Percentiles rank a stretch among this genome's conserved stretches.
Evolutionary conservation across 2,797 vertebrate genomes (phyloP).

Genomic region (Microctenopoma stevenorrisi): DNA sequence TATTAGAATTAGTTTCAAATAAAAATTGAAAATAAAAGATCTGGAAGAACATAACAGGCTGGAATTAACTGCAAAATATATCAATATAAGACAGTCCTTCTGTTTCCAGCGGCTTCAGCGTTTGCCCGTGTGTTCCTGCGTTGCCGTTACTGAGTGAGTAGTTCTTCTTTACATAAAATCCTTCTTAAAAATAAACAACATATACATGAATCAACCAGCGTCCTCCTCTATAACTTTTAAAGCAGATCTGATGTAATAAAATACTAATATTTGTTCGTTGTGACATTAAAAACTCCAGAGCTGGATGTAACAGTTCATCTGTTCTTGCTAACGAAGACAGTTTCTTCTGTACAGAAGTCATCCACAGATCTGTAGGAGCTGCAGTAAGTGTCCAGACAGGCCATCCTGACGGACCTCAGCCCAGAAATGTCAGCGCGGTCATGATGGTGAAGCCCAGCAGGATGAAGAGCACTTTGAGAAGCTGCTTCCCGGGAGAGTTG

Average conservation of each 20-base stretch:
- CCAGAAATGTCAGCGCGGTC: constrained; percentile 86
- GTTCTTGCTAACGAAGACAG: neutral
- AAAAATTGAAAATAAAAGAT: constrained; percentile 43
- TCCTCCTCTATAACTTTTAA: constrained; percentile 12
- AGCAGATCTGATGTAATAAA: constrained; percentile 31
- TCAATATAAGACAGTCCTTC: neutral
- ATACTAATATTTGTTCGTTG: constrained; percentile 7
- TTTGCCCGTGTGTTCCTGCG: neutral
- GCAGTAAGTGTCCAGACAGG: neutral
- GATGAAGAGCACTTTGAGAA: constrained; percentile 89
- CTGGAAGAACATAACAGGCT: constrained; percentile 6
- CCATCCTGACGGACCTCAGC: constrained; percentile 60
- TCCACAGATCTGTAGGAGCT: constrained; percentile 1
- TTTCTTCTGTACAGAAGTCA: constrained; percentile 12
- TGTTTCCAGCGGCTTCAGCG: constrained; percentile 32
- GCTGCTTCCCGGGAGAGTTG: constrained; percentile 83
- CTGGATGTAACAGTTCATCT: neutral
- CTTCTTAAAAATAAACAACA: constrained; percentile 16
- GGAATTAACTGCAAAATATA: constrained; percentile 17
- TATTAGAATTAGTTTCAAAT: neutral
- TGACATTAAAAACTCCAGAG: constrained; percentile 20
- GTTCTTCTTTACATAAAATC: constrained; percentile 34
- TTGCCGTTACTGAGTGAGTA: neutral
- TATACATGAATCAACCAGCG: neutral
- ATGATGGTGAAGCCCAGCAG: constrained; percentile 88